phyloP scores from a whole-genome alignment of 2,888 invertebrate genomes.

The Tachina fera region DNA sequence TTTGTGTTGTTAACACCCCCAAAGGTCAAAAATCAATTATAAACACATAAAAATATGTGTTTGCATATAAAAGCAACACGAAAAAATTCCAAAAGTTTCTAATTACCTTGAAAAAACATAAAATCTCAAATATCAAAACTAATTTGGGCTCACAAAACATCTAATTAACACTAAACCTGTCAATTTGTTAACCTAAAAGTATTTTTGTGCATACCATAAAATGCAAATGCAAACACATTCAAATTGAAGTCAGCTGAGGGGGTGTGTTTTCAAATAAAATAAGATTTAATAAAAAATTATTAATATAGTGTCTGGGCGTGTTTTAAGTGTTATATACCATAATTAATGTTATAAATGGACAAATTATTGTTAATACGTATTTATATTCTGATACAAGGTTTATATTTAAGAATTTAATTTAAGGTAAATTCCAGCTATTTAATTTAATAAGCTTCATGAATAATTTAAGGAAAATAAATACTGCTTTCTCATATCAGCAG shows the following conservation, averaged over 20 bases:
- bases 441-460: too few relatives aligned
- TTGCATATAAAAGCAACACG: neutral
- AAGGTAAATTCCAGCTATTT: too few relatives aligned
- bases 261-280: neutral
- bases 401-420: too few relatives aligned
- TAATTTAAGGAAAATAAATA: too few relatives aligned
- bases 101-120: conserved; percentile 51
- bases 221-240: conserved; percentile 22
- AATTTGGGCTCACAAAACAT: conserved; percentile 44
- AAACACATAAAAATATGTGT: neutral
- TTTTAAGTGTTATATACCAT: too few relatives aligned
- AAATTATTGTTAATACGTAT: too few relatives aligned
- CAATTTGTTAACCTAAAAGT: conserved; percentile 71
- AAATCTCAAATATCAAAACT: conserved; percentile 55
- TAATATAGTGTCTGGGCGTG: too few relatives aligned
- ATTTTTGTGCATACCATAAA: conserved; percentile 26
- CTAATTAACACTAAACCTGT: conserved; percentile 69
- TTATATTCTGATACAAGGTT: too few relatives aligned
- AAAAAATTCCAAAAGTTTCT: conserved; percentile 46
- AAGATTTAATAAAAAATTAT: neutral
- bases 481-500: too few relatives aligned
- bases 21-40: neutral
- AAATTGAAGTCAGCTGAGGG: neutral
- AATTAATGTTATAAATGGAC: too few relatives aligned
- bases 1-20: conserved; percentile 21